Evolutionary conservation across 2,888 invertebrate genomes (phyloP).

Genomic region (Venusia cambrica): DNA sequence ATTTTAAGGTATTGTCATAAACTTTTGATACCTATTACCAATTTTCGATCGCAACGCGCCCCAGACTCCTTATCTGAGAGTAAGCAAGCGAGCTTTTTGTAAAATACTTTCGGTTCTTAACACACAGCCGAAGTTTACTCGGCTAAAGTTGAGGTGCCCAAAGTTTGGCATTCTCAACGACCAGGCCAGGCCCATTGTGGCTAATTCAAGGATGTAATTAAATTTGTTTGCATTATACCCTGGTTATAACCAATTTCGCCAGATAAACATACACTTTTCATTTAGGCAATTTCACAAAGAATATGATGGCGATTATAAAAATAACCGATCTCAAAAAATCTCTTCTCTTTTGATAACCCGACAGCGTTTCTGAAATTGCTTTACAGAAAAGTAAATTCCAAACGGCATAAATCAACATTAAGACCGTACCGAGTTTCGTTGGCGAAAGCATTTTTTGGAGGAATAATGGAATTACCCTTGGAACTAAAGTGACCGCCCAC

Average conservation of each 20-base stretch:
- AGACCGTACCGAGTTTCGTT: constrained; percentile 61
- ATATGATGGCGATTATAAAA: constrained; percentile 19
- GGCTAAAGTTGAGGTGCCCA: constrained; percentile 62
- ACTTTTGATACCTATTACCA: constrained; percentile 12
- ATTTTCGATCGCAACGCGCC: constrained; percentile 24
- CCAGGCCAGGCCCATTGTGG: constrained; percentile 67
- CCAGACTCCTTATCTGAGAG: constrained; percentile 44
- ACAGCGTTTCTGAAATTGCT: constrained; percentile 39
- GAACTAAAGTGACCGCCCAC: constrained; percentile 73
- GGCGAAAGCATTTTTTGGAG: constrained; percentile 56
- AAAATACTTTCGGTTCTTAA: constrained; percentile 54
- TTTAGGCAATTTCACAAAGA: no score
- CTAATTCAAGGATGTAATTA: constrained; percentile 75
- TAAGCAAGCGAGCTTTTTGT: constrained; percentile 45
- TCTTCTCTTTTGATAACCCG: constrained; percentile 20
- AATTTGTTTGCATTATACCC: constrained; percentile 74
- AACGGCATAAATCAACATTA: constrained; percentile 58
- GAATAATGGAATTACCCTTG: constrained; percentile 72
- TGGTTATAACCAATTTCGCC: no score
- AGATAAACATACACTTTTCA: no score
- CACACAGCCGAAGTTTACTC: constrained; percentile 52
- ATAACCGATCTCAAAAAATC: constrained; percentile 21
- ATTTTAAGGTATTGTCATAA: constrained; percentile 11
- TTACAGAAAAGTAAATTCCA: constrained; percentile 52
- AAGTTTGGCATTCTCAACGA: constrained; percentile 66